These are phyloP conservation scores for Cotesia chilonis DNA, from an alignment of 1,140 invertebrate species.

Conservation along the genomic window DNA sequence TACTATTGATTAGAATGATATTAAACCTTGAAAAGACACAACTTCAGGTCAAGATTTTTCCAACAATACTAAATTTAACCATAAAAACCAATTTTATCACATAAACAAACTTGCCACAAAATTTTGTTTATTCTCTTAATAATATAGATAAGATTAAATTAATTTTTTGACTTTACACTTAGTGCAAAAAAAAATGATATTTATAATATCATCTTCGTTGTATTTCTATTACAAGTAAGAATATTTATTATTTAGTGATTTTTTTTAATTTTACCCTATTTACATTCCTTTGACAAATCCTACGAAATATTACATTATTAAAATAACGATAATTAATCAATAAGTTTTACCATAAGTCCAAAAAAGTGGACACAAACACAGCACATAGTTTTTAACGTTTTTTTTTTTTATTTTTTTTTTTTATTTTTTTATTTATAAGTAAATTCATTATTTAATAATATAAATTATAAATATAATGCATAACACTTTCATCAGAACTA, in stretches of 20 bases:
- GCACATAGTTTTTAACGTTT: slow-evolving; percentile 51
- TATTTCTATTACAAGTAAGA: slow-evolving; percentile 65
- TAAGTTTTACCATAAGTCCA: slow-evolving; percentile 52
- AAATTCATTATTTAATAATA: no score
- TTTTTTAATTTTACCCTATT: slow-evolving; percentile 53
- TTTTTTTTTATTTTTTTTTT: background rate
- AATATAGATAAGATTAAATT: no score
- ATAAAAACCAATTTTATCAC: no score
- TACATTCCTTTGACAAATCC: slow-evolving; percentile 59
- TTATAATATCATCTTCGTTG: slow-evolving; percentile 46
- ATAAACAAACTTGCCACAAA: no score
- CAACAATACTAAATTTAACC: no score
- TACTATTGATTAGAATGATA: no score
- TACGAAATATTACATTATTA: slow-evolving; percentile 58
- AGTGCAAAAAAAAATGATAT: slow-evolving; percentile 8
- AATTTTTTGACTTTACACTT: background rate
- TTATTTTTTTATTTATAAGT: background rate
- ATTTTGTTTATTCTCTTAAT: no score
- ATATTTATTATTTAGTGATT: slow-evolving; percentile 23
- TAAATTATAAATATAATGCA: no score
- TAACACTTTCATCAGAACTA: no score
- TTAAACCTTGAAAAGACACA: no score
- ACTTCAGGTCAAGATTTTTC: no score
- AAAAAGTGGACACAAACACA: slow-evolving; percentile 49
- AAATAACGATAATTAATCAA: slow-evolving; percentile 48